Percentiles rank a stretch among this genome's conserved stretches.
Evolutionary conservation across 2,797 vertebrate genomes (phyloP).

Genomic region (Xiphophorus birchmanni): DNA sequence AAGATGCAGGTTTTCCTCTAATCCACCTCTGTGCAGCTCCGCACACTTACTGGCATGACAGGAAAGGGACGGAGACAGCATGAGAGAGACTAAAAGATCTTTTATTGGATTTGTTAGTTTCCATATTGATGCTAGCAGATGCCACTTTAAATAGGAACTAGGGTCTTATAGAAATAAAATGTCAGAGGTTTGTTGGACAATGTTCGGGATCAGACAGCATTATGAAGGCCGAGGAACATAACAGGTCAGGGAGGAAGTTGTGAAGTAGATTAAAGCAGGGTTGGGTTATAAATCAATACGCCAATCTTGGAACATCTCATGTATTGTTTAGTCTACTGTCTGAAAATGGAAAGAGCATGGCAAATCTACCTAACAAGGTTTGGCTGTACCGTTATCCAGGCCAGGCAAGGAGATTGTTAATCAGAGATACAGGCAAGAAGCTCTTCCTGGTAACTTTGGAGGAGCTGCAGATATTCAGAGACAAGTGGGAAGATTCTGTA

Average conservation of each 20-base stretch:
- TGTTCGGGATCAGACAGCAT: too few species aligned
- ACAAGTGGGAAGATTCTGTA: background rate
- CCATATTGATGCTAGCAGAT: background rate
- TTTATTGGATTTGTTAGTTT: background rate
- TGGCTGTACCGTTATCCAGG: too few species aligned
- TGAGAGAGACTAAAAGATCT: background rate
- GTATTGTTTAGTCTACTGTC: background rate
- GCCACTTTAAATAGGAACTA: background rate
- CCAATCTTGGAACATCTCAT: background rate
- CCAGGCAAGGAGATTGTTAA: too few species aligned
- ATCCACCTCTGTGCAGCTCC: conserved; percentile 23
- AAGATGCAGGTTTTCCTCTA: conserved; percentile 22
- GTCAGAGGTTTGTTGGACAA: background rate
- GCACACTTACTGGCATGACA: conserved; percentile 26
- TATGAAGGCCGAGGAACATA: background rate
- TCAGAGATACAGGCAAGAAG: too few species aligned
- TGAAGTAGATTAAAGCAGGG: background rate
- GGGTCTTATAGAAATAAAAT: background rate
- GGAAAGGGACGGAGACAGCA: conserved; percentile 2
- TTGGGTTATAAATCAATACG: background rate
- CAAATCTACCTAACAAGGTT: too few species aligned
- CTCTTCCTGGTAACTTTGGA: too few species aligned
- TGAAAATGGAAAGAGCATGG: too few species aligned
- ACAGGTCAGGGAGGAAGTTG: background rate
- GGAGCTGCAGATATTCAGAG: too few species aligned